These are phyloP conservation scores for Cygnus olor DNA, from an alignment of 2,797 vertebrate species.

Conservation along the genomic window DNA sequence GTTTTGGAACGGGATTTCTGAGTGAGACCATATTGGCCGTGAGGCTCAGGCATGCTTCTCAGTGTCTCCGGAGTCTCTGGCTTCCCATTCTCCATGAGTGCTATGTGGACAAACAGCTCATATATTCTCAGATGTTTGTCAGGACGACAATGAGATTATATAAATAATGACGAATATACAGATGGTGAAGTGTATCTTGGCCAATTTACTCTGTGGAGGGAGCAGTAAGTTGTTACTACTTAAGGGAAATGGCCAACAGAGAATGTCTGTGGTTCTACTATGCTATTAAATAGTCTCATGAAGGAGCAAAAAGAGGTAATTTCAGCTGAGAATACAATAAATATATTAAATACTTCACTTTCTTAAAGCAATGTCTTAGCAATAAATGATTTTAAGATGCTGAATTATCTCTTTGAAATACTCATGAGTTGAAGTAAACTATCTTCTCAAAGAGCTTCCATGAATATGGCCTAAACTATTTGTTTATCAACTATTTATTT, in stretches of 20 bases:
- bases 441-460: background rate
- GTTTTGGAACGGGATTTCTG: background rate
- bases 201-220: accelerated
- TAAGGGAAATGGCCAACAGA: background rate
- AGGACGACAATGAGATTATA: background rate
- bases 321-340: background rate
- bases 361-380: background rate
- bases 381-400: background rate
- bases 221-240: background rate
- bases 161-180: background rate
- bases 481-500: no score
- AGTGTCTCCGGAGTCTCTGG: background rate
- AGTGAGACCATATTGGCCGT: background rate
- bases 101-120: background rate
- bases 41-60: background rate
- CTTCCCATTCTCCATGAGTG: accelerated
- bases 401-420: background rate
- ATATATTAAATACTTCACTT: background rate
- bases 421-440: background rate
- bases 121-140: background rate
- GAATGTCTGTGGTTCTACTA: background rate
- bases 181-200: background rate
- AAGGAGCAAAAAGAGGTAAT: background rate
- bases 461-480: background rate
- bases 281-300: background rate